Percentiles rank a stretch among this genome's conserved stretches.
Conservation (phyloP, 2,797 vertebrate species). For the Hipposideros larvatus region DNA sequence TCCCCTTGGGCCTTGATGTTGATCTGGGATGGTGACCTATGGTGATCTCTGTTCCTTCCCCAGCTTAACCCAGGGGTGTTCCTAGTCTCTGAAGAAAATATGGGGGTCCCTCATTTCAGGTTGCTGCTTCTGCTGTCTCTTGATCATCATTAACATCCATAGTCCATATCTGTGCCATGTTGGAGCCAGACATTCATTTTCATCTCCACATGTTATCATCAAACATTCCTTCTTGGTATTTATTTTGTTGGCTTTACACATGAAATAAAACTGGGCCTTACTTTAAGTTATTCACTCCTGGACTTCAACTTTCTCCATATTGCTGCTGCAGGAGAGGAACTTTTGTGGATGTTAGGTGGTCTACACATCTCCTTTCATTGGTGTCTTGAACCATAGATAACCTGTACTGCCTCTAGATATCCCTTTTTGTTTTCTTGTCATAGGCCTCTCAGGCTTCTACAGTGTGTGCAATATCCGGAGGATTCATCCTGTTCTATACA, state of each 20-base stretch:
- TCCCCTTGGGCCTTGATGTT: not conserved
- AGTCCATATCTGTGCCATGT: not conserved
- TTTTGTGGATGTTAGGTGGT: not conserved
- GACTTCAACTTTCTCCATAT: not conserved
- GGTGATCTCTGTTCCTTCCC: too few relatives aligned
- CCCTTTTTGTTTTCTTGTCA: conserved; percentile 45
- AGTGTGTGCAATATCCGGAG: conserved; percentile 83
- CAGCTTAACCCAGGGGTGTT: not conserved
- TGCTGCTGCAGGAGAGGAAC: not conserved
- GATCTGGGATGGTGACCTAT: not conserved
- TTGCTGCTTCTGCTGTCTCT: not conserved
- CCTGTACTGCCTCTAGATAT: not conserved
- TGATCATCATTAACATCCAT: not conserved
- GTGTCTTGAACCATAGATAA: not conserved
- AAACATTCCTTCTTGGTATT: not conserved
- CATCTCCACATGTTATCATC: not conserved
- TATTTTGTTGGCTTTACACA: not conserved
- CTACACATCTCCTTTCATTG: not conserved
- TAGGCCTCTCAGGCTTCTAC: conserved; percentile 86
- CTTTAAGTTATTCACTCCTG: not conserved
- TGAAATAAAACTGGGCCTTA: not conserved
- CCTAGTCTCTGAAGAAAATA: not conserved
- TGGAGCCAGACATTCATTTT: not conserved
- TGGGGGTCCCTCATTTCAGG: not conserved
- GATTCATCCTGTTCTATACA: conserved; percentile 55